These are phyloP conservation scores for Elgonia sp. DNA, from an alignment of 2,888 invertebrate genomes.

Conservation along the genomic window DNA sequence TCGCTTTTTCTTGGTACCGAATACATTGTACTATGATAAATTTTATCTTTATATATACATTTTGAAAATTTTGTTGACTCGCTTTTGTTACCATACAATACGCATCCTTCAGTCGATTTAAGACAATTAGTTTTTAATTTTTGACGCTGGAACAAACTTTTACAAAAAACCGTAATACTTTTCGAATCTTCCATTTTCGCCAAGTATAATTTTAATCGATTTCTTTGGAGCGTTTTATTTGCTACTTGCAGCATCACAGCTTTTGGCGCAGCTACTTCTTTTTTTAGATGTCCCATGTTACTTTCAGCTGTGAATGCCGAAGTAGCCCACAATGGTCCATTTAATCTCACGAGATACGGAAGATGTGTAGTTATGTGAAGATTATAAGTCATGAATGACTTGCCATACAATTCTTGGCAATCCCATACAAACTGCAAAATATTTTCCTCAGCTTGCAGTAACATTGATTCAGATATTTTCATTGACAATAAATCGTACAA, in stretches of 20 bases:
- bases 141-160: not conserved
- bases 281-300: slow-evolving; percentile 35
- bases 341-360: slow-evolving; percentile 20
- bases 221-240: slow-evolving; percentile 36
- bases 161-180: slow-evolving; percentile 1
- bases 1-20: slow-evolving; percentile 26
- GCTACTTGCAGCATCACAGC: slow-evolving; percentile 36
- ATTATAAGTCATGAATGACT: slow-evolving; percentile 45
- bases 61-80: slow-evolving; percentile 19
- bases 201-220: slow-evolving; percentile 4
- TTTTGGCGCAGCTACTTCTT: slow-evolving; percentile 29
- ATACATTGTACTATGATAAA: slow-evolving; percentile 29
- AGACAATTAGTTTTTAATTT: slow-evolving; percentile 21
- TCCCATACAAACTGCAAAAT: slow-evolving; percentile 43
- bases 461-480: slow-evolving; percentile 67
- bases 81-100: slow-evolving; percentile 14
- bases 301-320: slow-evolving; percentile 16
- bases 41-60: slow-evolving; percentile 26
- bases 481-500: slow-evolving; percentile 45
- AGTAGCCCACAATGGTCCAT: slow-evolving; percentile 45
- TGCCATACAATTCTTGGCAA: slow-evolving; percentile 22
- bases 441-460: slow-evolving; percentile 41
- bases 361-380: slow-evolving; percentile 37
- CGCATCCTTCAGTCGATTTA: slow-evolving; percentile 20
- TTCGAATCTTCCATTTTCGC: slow-evolving; percentile 8